Base-by-base conservation (phyloP, 1,140 invertebrate genomes). In the Zaprionus camerounensis region DNA sequence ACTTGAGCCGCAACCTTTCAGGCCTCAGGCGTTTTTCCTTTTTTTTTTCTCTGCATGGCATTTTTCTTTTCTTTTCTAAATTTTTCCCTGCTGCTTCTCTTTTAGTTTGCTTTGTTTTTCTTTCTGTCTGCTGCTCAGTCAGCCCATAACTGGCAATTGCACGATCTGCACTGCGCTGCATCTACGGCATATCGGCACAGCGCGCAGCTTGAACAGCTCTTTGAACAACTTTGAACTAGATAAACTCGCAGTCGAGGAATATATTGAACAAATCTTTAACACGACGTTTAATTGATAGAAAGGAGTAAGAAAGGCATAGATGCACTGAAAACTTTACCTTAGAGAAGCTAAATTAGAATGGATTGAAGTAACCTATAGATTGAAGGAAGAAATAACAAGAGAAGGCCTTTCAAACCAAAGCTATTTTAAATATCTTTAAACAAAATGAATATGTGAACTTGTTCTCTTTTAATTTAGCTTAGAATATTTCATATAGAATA, bases 61-160 rank as follows among this genome's bases (percentile, higher is more conserved):
- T 62, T 70, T 57, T 65, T 71, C 22, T 71, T 66, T 71, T 74
- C 76, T 77, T 63, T 87, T 77, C 63, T 7, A 58, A 26, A 67
- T 74, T 51, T 67, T 41, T 41, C 38, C 15, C 38, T 41, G 5
- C 15, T 41, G 15, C 38, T n/a, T 34, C n/a, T 65, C 20, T n/a
- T 38, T 70, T 2, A 26, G 24, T 26, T 68, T 57, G 38, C 28
- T 24, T 49, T 72, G n/a, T 68, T 58, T 41, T 55, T 31, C 31
- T 22, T 26, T 38, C 36, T 66, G 51, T 66, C 22, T 66, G 62
- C 34, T 74, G 57, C 56, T 51, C 66, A 56, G 17, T 62, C 53
- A 73, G 72, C 66, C 53, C 71, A 85, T 79, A 88, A 76, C 81
- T 85, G 81, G 73, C 84, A 78, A 78, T 88, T 88, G 81, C 86